These are phyloP conservation scores for Dermolepida albohirtum DNA, from an alignment of 2,888 invertebrate species.

Conservation along the genomic window DNA sequence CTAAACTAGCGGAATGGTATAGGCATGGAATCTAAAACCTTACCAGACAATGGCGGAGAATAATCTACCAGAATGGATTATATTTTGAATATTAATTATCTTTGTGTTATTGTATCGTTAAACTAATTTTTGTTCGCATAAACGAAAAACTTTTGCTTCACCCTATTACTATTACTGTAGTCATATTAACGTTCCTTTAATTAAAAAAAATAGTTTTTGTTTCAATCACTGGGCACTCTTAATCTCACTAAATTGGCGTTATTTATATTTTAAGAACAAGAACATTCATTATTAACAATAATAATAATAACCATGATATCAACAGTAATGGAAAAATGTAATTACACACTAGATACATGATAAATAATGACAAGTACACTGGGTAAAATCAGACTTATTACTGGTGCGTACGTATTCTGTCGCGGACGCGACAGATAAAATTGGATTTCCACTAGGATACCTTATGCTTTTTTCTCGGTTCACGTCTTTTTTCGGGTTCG, in stretches of 20 bases:
- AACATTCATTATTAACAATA: slow-evolving; percentile 37
- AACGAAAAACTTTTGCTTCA: too few relatives aligned
- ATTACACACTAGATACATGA: slow-evolving; percentile 17
- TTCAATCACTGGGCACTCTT: slow-evolving; percentile 16
- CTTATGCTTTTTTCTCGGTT: slow-evolving; percentile 78
- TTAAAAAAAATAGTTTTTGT: background rate
- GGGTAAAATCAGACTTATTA: slow-evolving; percentile 41
- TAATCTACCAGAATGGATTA: too few relatives aligned
- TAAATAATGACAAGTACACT: slow-evolving; percentile 29
- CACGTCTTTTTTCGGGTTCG: slow-evolving; percentile 69
- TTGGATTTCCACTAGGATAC: slow-evolving; percentile 69
- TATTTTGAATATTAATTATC: too few relatives aligned
- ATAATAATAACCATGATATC: slow-evolving; percentile 28
- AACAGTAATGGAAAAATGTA: slow-evolving; percentile 21
- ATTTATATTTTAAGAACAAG: slow-evolving; percentile 31
- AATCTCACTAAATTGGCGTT: slow-evolving; percentile 33
- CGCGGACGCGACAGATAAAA: slow-evolving; percentile 53
- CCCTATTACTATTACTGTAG: too few relatives aligned
- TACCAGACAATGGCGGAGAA: too few relatives aligned
- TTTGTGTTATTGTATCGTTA: too few relatives aligned
- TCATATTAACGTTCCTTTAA: background rate
- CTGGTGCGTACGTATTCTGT: slow-evolving; percentile 49
- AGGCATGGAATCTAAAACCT: too few relatives aligned
- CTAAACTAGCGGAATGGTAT: too few relatives aligned
- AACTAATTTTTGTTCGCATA: too few relatives aligned